Evolutionary conservation across 53 echinoderm and acorn worm species (phyloP), one percentile per base, ranked within the genome.

Genomic region (Temnopleurus reevesii): DNA sequence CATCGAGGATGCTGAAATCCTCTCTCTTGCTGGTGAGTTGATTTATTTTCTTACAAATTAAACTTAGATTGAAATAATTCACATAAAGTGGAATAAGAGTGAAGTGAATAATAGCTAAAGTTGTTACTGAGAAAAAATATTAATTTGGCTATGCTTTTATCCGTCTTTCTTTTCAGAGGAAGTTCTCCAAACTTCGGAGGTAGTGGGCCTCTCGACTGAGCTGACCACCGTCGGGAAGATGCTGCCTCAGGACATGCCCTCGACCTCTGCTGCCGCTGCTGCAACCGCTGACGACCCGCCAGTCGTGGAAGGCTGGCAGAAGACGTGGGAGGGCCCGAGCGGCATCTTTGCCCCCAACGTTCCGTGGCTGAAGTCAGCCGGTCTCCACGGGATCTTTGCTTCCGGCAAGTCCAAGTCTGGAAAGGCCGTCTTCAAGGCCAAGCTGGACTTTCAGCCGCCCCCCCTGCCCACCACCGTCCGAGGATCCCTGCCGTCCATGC

Each of bases 231-330:
- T 83, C 55, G 59, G 89, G 92, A 2, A 85, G 83, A 90, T 92
- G 36, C 76, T 35, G 59, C 90, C 92, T 26, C 21, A 45, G 27
- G 90, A 90, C 81, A 59, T 17, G 18, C 60, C 91, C 0, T 82
- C 84, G 36, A 41, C 71, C 47, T 83, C 86, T 27, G 21, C 31
- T 2, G 76, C 45, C 6, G 12, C 60, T 7, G 23, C 19, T 24
- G 25, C 6, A 15, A 46, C 29, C 2, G 36, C 28, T 15, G 2
- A 23, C 3, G 55, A 46, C 45, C 45, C 27, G 2, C 7, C 10
- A 12, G 53, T 51, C 9, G 19, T n/a, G 21, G 92, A 92, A 59
- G 93, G 93, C 34, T 93, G 91, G 93, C 93, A 93, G 64, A 93
- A 84, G 28, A 63, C 55, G 51, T 93, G 93, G 93, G 93, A 93